Base-by-base conservation (phyloP, 2,888 invertebrate species). In the Drosophila nr. medialis region DNA sequence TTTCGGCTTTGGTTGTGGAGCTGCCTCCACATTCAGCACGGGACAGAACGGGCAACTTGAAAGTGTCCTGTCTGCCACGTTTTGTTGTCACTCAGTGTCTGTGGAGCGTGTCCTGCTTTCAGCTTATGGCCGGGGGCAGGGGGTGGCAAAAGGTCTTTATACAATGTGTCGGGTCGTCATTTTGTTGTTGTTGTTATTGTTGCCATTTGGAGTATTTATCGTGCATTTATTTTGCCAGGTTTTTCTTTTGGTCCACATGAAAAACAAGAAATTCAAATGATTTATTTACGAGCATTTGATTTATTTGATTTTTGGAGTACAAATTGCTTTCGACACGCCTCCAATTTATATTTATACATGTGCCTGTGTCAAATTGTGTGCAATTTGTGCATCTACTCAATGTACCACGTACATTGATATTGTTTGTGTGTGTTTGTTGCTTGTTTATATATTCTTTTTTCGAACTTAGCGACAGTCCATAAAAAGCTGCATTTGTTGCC, bases 251-350 rank as follows among this genome's bases (percentile, higher is more conserved):
- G 77, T 65, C 55, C 79, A 80, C 65, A 72, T 80, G 85, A 86
- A 89, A 90, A 87, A 84, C 86, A 87, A 90, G 86, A 89, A 84
- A 91, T 91, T 91, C 81, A 87, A 90, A 91, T 91, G 91, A 91
- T 91, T 91, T 91, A 91, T 91, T 91, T 89, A 91, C 89, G 86
- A 91, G 86, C 81, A 76, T 89, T 90, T 91, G 91, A 91, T 91
- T 91, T 91, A 91, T 91, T 91, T 91, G 88, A 89, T 87, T 90
- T 89, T 82, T 86, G 56, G 64, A 72, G 72, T 81, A 80, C 75
- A 75, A 63, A 71, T 64, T 32, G 13, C 40, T 42, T 13, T 32
- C 15, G 65, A 42, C 56, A 53, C 77, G 42, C 64, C 72, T 29
- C 7, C 11, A n/a, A 32, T 34, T 27, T 34, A 18, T 27, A 40